These are phyloP conservation scores for Plotosus lineatus DNA, from an alignment of 2,113 vertebrate genomes.

Conservation along the genomic window DNA sequence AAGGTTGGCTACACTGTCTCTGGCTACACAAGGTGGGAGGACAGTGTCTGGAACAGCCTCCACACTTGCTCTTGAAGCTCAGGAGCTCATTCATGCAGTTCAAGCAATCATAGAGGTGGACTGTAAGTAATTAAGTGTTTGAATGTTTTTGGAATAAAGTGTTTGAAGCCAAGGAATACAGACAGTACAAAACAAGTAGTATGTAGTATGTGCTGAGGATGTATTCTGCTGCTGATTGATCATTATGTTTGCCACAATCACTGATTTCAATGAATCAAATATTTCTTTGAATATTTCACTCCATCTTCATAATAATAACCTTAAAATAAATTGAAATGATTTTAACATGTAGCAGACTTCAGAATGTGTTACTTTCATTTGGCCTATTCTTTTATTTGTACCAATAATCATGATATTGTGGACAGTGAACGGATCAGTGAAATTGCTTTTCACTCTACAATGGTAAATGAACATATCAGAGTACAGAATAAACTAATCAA, in stretches of 20 bases:
- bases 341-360: neutral
- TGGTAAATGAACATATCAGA: constrained; percentile 9
- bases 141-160: neutral
- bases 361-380: neutral
- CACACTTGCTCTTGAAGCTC: constrained; percentile 80
- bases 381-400: neutral
- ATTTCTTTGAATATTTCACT: neutral
- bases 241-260: neutral
- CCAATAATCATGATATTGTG: neutral
- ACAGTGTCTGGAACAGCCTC: constrained; percentile 66
- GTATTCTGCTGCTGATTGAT: neutral
- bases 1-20: constrained; percentile 55
- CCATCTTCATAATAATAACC: neutral
- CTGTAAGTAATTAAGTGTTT: constrained; percentile 75
- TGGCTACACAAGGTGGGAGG: constrained; percentile 66
- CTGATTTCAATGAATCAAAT: neutral
- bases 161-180: neutral
- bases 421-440: neutral
- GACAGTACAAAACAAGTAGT: neutral
- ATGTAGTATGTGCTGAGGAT: neutral
- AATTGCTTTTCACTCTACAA: neutral
- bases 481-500: constrained; percentile 15
- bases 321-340: neutral
- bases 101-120: constrained; percentile 82
- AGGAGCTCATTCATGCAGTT: constrained; percentile 81